These are phyloP conservation scores for Amorpha juglandis DNA, from an alignment of 2,888 invertebrate species.

Conservation along the genomic window DNA sequence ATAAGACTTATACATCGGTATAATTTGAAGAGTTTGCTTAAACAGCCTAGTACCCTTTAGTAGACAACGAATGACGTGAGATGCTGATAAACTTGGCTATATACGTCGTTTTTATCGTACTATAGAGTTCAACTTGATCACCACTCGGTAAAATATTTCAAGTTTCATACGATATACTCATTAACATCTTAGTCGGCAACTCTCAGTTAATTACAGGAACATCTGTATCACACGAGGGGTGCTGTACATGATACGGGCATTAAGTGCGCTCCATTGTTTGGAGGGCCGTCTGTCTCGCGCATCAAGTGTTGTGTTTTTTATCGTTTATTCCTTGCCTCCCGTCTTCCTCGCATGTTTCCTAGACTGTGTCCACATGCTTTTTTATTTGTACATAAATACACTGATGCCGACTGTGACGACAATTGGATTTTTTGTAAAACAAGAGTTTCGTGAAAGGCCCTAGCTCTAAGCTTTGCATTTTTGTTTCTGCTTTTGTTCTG, in stretches of 20 bases:
- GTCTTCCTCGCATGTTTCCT: slow-evolving; percentile 28
- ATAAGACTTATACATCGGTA: too few relatives aligned
- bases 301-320: slow-evolving; percentile 75
- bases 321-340: slow-evolving; percentile 60
- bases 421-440: slow-evolving; percentile 13
- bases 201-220: slow-evolving; percentile 59
- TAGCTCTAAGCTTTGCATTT: slow-evolving; percentile 4
- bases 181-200: slow-evolving; percentile 43
- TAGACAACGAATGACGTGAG: too few relatives aligned
- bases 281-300: slow-evolving; percentile 72
- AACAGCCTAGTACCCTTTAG: too few relatives aligned
- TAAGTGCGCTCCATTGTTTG: slow-evolving; percentile 75
- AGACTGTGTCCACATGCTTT: slow-evolving; percentile 16
- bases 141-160: not conserved
- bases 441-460: slow-evolving; percentile 19
- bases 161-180: slow-evolving; percentile 35
- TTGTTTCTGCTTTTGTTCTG: slow-evolving; percentile 4
- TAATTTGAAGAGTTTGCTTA: too few relatives aligned
- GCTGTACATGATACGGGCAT: slow-evolving; percentile 64
- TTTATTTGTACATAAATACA: slow-evolving; percentile 21
- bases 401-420: not conserved
- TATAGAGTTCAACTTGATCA: too few relatives aligned
- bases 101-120: too few relatives aligned
- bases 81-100: too few relatives aligned
- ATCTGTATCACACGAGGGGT: slow-evolving; percentile 52